Base-by-base conservation (phyloP, 2,113 vertebrate genomes). In the Prinia subflava region DNA sequence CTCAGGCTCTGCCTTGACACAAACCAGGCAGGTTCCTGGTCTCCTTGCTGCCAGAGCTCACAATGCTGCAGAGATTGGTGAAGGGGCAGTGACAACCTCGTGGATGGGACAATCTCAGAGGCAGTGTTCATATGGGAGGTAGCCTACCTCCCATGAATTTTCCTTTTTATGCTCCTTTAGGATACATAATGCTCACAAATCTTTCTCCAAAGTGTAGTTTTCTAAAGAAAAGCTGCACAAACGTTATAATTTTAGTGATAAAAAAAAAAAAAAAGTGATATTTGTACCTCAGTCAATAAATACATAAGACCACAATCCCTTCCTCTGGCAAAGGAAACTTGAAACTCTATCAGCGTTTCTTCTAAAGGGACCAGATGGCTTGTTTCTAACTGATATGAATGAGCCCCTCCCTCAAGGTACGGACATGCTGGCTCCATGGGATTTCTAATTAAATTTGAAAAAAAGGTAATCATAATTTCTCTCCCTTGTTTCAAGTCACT, bases 361-460 rank as follows among this genome's bases (percentile, higher is more conserved):
- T 83, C 83, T 74, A 31, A 83, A 74, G 63, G 65, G 81, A 70
- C 30, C 63, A 81, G 35, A 86, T 86, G 39, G 21, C 18, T 93
- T 75, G 9, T 41, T 86, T 39, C 25, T 81, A 90, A 85, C 59
- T 76, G 70, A 76, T 59, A 62, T 16, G 37, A 92, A 49, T 53
- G 85, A 90, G 42, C 73, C n/a, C 42, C 56, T 90, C 73, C 79
- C 83, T 94, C 50, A 70, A 93, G 88, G 68, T 90, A 93, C 0
- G 1, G 52, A 74, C 63, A 55, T 90, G 80, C 28, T 95, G 79
- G 86, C 42, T 85, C 42, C 25, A 24, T 65, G 63, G 52, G 53
- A 86, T 90, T 92, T 83, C 37, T 83, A 93, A 88, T 67, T 94
- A 93, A 80, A 80, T 83, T 81, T 81, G 25, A 76, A 81, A 85